phyloP scores from a whole-genome alignment of 2,113 vertebrate genomes.

The Propithecus coquereli region DNA sequence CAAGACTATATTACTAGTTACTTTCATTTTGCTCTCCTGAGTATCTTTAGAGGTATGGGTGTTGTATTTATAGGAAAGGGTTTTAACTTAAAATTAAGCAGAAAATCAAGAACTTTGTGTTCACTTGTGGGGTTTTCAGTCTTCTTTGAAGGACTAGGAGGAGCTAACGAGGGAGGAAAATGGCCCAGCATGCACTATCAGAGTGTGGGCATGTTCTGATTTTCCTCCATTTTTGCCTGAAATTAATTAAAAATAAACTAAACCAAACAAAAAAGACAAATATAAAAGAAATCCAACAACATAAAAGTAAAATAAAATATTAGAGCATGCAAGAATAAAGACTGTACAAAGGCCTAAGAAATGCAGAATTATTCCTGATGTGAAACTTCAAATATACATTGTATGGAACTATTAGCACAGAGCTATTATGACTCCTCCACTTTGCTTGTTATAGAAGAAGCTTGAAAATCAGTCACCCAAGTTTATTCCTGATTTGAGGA shows the following conservation, averaged over 20 bases:
- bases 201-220: background rate
- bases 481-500: constrained; percentile 7
- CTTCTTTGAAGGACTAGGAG: background rate
- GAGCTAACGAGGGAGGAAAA: background rate
- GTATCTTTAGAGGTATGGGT: background rate
- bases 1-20: background rate
- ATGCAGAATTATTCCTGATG: background rate
- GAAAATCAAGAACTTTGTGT: background rate
- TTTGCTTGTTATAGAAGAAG: background rate
- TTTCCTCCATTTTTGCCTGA: background rate
- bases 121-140: background rate
- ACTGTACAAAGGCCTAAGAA: background rate
- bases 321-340: background rate
- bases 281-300: background rate
- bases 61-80: background rate
- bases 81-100: background rate
- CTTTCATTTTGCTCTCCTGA: background rate
- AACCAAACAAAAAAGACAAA: background rate
- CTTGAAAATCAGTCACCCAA: background rate
- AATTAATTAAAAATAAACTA: constrained; percentile 36
- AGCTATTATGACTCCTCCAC: background rate
- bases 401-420: background rate
- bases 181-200: background rate
- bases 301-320: constrained; percentile 22
- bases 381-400: background rate